phyloP scores from a whole-genome alignment of 2,888 invertebrate genomes.

The Thysanoteuthis rhombus region DNA sequence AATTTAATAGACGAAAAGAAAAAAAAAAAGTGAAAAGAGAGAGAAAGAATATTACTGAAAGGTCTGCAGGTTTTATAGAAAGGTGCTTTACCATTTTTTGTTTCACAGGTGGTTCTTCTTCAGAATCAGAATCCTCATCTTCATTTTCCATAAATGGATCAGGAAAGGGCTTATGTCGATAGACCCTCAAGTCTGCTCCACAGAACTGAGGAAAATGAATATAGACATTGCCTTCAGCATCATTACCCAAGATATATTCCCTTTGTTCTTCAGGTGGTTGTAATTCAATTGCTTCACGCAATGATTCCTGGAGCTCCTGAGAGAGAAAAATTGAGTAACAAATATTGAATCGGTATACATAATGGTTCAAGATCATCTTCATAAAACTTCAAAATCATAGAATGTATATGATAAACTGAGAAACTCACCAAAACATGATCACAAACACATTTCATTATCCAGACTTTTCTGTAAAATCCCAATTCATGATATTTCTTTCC shows the following conservation, averaged over 20 bases:
- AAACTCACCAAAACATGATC: constrained; percentile 69
- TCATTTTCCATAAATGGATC: constrained; percentile 41
- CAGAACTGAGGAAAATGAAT: constrained; percentile 73
- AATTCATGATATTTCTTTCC: constrained; percentile 71
- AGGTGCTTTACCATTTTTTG: background rate
- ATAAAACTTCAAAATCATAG: too few relatives aligned
- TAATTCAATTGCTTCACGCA: constrained; percentile 71
- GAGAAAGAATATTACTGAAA: background rate
- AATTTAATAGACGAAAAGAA: background rate
- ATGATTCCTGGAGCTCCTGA: constrained; percentile 71
- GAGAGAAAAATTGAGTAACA: background rate
- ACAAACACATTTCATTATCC: constrained; percentile 73
- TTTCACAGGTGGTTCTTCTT: background rate
- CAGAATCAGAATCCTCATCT: background rate
- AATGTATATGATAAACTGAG: background rate
- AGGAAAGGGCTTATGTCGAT: constrained; percentile 66
- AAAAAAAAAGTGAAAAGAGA: background rate
- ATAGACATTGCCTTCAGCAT: constrained; percentile 71
- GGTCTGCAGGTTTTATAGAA: background rate
- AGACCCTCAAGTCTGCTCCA: constrained; percentile 71
- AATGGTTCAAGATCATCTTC: too few relatives aligned
- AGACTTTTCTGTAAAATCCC: constrained; percentile 71
- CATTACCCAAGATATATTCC: constrained; percentile 70
- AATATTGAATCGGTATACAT: background rate
- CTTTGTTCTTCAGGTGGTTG: constrained; percentile 69